A percentile compares a stretch with the other conserved stretches of the same genome.
phyloP scores from a whole-genome alignment of 1,140 invertebrate species.

The Hermetia illucens region DNA sequence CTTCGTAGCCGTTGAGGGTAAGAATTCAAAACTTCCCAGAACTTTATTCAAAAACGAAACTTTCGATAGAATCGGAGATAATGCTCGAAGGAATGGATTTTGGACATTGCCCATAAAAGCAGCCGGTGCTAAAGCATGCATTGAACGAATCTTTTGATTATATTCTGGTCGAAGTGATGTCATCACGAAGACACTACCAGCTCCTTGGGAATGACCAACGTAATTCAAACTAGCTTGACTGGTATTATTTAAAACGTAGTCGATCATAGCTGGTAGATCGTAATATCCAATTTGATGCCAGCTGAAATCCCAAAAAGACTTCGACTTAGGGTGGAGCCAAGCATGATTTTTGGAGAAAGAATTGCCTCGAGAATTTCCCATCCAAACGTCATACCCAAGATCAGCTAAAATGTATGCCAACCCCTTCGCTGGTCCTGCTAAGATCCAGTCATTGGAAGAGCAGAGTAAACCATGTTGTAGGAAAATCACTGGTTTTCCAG shows the following conservation, averaged over 20 bases:
- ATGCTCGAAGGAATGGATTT: too few relatives aligned
- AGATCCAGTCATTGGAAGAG: slow-evolving; percentile 41
- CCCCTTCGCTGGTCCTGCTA: slow-evolving; percentile 34
- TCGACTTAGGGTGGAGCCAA: too few relatives aligned
- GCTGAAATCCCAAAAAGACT: slow-evolving; percentile 38
- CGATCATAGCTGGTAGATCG: slow-evolving; percentile 50
- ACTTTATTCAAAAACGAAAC: too few relatives aligned
- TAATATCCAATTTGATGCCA: slow-evolving; percentile 46
- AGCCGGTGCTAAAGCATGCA: slow-evolving; percentile 45
- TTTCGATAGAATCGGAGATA: too few relatives aligned
- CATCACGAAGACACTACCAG: slow-evolving; percentile 41
- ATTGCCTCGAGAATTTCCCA: too few relatives aligned
- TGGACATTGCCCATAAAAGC: slow-evolving; percentile 36
- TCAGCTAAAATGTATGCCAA: slow-evolving; percentile 12
- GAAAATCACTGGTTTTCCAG: slow-evolving; percentile 31
- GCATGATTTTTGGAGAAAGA: too few relatives aligned
- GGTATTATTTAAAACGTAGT: slow-evolving; percentile 40
- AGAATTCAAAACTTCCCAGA: too few relatives aligned
- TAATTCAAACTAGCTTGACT: slow-evolving; percentile 34
- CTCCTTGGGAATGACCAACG: slow-evolving; percentile 48
- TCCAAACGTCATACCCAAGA: too few relatives aligned
- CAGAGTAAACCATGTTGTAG: slow-evolving; percentile 51
- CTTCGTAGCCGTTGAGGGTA: slow-evolving; percentile 36
- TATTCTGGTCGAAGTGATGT: slow-evolving; percentile 40
- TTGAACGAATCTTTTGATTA: slow-evolving; percentile 39